Percentiles rank a stretch among this genome's conserved stretches.
phyloP scores from a whole-genome alignment of 2,888 invertebrate species.

The Drosophila kambysellisi region DNA sequence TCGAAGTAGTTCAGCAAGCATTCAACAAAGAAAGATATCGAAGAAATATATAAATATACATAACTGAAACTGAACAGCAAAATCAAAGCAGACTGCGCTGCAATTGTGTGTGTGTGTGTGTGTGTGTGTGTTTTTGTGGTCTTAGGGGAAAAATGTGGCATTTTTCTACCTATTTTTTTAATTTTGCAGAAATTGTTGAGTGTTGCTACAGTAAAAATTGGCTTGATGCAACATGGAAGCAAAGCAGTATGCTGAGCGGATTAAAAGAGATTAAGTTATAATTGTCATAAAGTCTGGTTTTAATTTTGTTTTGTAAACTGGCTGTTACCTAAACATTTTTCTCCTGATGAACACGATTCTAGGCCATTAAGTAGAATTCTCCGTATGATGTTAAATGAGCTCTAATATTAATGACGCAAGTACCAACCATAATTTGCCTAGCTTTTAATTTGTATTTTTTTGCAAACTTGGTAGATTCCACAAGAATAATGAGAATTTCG shows the following conservation, averaged over 20 bases:
- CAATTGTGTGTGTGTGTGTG: conserved; percentile 28
- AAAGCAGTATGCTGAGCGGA: not conserved
- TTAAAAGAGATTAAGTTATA: conserved; percentile 24
- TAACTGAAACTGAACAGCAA: conserved; percentile 69
- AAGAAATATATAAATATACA: not conserved
- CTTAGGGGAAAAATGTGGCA: conserved; percentile 9
- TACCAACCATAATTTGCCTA: not conserved
- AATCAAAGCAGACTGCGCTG: conserved; percentile 72
- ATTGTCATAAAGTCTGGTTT: conserved; percentile 6
- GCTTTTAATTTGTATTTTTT: not conserved
- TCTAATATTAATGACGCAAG: not conserved
- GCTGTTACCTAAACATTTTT: conserved; percentile 5
- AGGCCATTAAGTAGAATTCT: not conserved
- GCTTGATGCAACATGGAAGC: conserved; percentile 16
- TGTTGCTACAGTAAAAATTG: conserved; percentile 38
- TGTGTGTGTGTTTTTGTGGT: conserved; percentile 5
- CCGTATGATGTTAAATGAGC: not conserved
- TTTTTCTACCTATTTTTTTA: conserved; percentile 7
- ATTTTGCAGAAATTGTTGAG: conserved; percentile 40
- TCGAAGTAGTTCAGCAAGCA: conserved; percentile 63
- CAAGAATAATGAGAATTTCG: not conserved
- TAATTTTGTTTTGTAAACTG: not conserved
- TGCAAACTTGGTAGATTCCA: not conserved
- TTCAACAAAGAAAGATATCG: conserved; percentile 12
- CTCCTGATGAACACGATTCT: not conserved